These are phyloP conservation scores for Phylloscopus trochiloides DNA, from an alignment of 2,113 vertebrate genomes.

Conservation along the genomic window DNA sequence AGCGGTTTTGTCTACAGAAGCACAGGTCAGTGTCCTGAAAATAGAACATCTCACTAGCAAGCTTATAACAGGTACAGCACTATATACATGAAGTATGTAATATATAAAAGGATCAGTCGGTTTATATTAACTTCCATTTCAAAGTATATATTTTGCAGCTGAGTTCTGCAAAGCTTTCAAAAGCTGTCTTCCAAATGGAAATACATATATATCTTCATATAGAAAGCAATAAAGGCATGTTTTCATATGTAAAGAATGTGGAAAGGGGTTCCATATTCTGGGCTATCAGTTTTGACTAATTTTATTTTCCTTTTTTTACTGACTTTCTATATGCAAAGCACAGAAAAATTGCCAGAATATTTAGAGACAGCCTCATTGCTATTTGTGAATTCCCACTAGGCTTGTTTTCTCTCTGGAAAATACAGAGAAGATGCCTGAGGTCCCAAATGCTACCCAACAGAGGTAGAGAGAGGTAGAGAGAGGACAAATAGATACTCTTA, in stretches of 20 bases:
- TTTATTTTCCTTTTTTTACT: not conserved
- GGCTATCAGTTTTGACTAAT: not conserved
- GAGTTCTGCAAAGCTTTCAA: not conserved
- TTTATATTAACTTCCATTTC: not conserved
- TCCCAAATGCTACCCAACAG: not conserved
- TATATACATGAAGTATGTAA: not conserved
- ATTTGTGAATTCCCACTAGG: not conserved
- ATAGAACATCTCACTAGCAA: not conserved
- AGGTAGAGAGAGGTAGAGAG: too few relatives aligned
- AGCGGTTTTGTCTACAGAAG: not conserved
- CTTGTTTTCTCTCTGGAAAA: not conserved
- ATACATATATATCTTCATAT: not conserved
- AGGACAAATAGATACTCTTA: fast-evolving
- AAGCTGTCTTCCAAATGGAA: not conserved
- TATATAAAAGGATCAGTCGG: not conserved
- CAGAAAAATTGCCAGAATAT: not conserved
- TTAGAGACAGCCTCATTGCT: not conserved
- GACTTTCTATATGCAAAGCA: not conserved
- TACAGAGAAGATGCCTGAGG: not conserved
- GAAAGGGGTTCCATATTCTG: not conserved
- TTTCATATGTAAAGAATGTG: not conserved
- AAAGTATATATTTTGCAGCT: not conserved
- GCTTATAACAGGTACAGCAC: fast-evolving
- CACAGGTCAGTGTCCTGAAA: not conserved
- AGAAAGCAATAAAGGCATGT: not conserved